Conservation (phyloP, 2,113 vertebrate genomes). For the Mirounga angustirostris region DNA sequence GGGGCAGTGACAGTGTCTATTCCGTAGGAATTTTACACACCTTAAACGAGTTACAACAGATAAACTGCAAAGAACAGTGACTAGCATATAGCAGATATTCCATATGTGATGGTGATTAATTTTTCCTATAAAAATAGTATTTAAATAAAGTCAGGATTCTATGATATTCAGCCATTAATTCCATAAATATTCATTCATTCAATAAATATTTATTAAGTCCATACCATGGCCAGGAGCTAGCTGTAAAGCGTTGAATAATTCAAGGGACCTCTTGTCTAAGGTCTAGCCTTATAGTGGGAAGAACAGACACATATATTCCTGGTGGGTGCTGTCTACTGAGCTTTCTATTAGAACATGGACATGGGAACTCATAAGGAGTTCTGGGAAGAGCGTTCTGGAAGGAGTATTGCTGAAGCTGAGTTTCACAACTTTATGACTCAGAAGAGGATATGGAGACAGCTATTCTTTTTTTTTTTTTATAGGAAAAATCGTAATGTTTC, state of each 20-base stretch:
- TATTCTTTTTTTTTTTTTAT: not conserved
- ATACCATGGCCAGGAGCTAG: not conserved
- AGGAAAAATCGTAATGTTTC: no score
- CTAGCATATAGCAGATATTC: not conserved
- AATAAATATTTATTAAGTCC: not conserved
- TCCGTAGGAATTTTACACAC: not conserved
- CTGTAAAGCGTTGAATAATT: not conserved
- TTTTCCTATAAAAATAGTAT: not conserved
- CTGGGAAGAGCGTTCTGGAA: slow-evolving; percentile 31
- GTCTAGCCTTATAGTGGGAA: not conserved
- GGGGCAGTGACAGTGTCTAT: not conserved
- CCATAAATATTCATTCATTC: not conserved
- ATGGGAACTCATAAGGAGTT: not conserved
- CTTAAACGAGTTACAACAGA: not conserved
- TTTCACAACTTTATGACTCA: not conserved
- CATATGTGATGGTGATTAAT: not conserved
- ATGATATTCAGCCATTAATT: not conserved
- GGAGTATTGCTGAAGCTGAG: not conserved
- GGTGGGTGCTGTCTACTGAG: not conserved
- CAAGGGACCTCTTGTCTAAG: not conserved
- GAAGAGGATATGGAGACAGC: not conserved
- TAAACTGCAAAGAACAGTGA: not conserved
- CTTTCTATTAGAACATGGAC: not conserved
- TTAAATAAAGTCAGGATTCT: not conserved
- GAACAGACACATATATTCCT: not conserved